These are phyloP conservation scores for Anguilla rostrata DNA, from an alignment of 2,113 vertebrate species.

Conservation along the genomic window DNA sequence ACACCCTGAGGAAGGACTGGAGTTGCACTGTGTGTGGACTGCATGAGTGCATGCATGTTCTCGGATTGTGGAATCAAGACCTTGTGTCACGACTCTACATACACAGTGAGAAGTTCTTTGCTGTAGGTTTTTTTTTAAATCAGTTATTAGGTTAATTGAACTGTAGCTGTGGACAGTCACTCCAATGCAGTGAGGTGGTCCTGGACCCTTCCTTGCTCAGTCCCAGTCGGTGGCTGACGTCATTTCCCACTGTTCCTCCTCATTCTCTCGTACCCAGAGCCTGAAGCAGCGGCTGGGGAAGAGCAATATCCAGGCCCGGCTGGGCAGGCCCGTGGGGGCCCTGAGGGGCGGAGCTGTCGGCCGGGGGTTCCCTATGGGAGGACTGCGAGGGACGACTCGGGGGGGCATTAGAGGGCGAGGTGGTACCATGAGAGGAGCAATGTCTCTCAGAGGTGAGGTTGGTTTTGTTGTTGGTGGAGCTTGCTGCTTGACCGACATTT, in stretches of 20 bases:
- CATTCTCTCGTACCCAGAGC: conserved; percentile 65
- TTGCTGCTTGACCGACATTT: not conserved
- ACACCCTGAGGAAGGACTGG: not conserved
- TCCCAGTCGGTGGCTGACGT: not conserved
- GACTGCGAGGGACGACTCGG: conserved; percentile 66
- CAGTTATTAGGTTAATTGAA: not conserved
- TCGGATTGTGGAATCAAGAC: not conserved
- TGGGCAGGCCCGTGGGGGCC: conserved; percentile 72
- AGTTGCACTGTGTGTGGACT: not conserved
- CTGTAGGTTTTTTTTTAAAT: not conserved
- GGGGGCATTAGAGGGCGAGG: conserved; percentile 70
- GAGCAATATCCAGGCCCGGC: conserved; percentile 80
- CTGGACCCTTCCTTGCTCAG: not conserved
- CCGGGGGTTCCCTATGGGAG: conserved; percentile 64
- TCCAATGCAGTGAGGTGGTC: not conserved
- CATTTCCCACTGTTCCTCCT: not conserved
- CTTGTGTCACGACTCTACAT: not conserved
- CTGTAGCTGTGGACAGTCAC: not conserved
- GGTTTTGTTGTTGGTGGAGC: not conserved
- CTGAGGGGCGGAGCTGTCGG: conserved; percentile 69
- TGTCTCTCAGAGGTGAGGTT: conserved; percentile 70
- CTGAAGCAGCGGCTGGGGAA: conserved; percentile 81
- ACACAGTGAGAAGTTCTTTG: not conserved
- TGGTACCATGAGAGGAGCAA: conserved; percentile 64
- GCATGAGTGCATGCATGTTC: not conserved